These are phyloP conservation scores for Sebastes glaucus DNA, from an alignment of 2,797 vertebrate genomes.

Conservation along the genomic window DNA sequence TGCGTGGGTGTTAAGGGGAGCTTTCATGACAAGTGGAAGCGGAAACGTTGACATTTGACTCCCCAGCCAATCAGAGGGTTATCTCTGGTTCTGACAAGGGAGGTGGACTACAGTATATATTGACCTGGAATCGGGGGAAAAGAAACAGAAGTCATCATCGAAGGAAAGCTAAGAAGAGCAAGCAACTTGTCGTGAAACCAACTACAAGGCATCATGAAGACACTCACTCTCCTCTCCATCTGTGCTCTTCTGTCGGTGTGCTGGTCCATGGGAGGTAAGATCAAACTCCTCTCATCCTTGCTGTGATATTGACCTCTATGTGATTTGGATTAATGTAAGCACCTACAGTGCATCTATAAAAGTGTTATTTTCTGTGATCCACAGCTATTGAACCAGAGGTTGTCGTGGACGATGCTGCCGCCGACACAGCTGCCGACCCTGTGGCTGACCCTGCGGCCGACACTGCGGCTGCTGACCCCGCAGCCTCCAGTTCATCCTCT, in stretches of 20 bases:
- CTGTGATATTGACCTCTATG: background rate
- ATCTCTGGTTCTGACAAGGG: constrained; percentile 47
- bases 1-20: constrained; percentile 74
- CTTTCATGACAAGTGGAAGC: constrained; percentile 70
- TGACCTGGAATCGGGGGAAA: constrained; percentile 44
- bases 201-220: constrained; percentile 85
- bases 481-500: constrained; percentile 37
- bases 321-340: background rate
- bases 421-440: constrained; percentile 29
- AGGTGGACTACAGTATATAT: constrained; percentile 79
- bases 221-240: constrained; percentile 80
- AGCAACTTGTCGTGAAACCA: constrained; percentile 35
- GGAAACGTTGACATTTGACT: constrained; percentile 76
- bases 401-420: constrained; percentile 42
- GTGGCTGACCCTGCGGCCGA: background rate
- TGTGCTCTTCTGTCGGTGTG: constrained; percentile 84
- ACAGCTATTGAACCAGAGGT: constrained; percentile 69
- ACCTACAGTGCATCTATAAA: no score
- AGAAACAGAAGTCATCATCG: constrained; percentile 51
- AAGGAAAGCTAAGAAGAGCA: constrained; percentile 32
- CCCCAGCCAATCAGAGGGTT: constrained; percentile 79
- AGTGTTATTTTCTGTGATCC: constrained; percentile 16
- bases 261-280: constrained; percentile 89
- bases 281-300: background rate
- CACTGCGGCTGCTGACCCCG: background rate